Conservation (phyloP, 2,797 vertebrate genomes). For the Pterois miles region DNA sequence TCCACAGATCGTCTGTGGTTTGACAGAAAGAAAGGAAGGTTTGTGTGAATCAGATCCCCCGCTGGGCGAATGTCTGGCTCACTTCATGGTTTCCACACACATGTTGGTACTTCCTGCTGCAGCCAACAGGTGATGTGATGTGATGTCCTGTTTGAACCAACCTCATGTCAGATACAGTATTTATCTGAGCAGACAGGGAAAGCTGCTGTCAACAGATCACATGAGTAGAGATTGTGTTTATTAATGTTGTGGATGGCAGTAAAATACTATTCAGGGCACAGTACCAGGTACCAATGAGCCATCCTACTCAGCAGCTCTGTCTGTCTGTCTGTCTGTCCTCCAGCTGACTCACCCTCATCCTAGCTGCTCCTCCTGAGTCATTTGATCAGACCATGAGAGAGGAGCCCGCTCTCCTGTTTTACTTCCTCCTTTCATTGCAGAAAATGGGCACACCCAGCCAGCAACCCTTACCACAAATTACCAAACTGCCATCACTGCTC, state of each 20-base stretch:
- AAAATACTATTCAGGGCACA: not conserved
- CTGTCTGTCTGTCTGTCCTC: not conserved
- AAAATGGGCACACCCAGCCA: constrained; percentile 70
- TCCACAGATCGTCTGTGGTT: constrained; percentile 3
- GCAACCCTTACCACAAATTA: constrained; percentile 70
- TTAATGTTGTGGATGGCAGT: not conserved
- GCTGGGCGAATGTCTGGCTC: constrained; percentile 27
- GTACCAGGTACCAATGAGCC: constrained; percentile 40
- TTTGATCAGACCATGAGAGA: constrained; percentile 64
- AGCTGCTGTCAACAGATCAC: not conserved
- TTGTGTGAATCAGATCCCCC: constrained; percentile 51
- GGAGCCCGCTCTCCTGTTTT: constrained; percentile 37
- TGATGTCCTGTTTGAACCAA: not conserved
- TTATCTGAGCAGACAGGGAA: not conserved
- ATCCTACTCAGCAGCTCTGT: not conserved
- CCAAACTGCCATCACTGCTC: constrained; percentile 53
- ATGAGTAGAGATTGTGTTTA: not conserved
- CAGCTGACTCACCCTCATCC: constrained; percentile 60
- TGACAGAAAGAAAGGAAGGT: constrained; percentile 9
- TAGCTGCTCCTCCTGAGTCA: constrained; percentile 56
- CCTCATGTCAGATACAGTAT: not conserved
- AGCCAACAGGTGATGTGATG: constrained; percentile 13
- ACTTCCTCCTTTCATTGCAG: constrained; percentile 71
- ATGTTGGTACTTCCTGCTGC: not conserved
- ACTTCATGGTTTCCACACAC: not conserved